Percentiles rank a stretch among this genome's conserved stretches.
phyloP scores from a whole-genome alignment of 2,888 invertebrate genomes.

The Cephus pulcher region DNA sequence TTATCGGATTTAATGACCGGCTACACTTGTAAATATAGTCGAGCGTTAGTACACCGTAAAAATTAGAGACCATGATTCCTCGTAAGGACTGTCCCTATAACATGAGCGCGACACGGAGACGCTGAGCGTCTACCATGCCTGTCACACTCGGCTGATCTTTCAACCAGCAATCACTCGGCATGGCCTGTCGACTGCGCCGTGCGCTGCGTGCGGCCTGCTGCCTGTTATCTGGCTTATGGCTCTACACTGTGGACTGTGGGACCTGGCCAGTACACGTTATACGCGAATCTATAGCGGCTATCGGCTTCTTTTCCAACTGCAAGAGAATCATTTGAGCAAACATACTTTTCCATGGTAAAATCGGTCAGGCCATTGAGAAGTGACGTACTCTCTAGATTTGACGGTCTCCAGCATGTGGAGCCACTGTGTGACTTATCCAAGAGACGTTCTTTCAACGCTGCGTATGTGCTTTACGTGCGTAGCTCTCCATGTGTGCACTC shows the following conservation, averaged over 20 bases:
- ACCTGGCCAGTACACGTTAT: slow-evolving; percentile 43
- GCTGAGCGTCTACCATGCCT: slow-evolving; percentile 24
- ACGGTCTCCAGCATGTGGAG: too few species aligned
- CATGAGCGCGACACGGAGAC: neutral
- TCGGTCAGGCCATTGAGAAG: too few species aligned
- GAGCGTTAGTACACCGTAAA: slow-evolving; percentile 55
- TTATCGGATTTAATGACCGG: slow-evolving; percentile 64
- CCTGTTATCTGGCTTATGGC: too few species aligned
- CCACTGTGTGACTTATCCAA: too few species aligned
- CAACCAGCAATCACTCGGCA: slow-evolving; percentile 60
- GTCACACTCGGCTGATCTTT: slow-evolving; percentile 62
- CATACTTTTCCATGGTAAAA: too few species aligned
- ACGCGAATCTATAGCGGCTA: neutral
- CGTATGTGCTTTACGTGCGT: too few species aligned
- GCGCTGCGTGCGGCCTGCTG: too few species aligned
- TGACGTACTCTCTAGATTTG: too few species aligned
- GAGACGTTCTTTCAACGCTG: too few species aligned
- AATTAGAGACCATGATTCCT: slow-evolving; percentile 64
- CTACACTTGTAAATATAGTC: slow-evolving; percentile 60
- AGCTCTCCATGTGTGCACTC: too few species aligned
- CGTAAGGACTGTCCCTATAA: slow-evolving; percentile 22
- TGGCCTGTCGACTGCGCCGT: too few species aligned
- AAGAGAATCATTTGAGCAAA: too few species aligned
- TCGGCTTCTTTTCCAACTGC: neutral
- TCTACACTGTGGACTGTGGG: slow-evolving; percentile 45